Base-by-base conservation (phyloP, 2,888 invertebrate genomes). In the Hypomecis atomaria region DNA sequence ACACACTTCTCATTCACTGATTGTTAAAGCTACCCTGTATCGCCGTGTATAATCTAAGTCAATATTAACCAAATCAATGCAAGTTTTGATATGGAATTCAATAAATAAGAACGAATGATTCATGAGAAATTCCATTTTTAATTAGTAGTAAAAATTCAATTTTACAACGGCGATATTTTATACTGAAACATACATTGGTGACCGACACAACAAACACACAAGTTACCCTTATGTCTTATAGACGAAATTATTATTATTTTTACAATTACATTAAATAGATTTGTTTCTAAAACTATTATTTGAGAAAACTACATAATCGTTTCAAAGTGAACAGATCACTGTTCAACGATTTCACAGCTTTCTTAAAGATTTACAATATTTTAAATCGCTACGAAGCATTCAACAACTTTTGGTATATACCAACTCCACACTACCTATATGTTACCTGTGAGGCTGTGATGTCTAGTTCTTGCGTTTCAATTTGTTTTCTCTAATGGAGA, bases 321-420 rank as follows among this genome's bases (percentile, higher is more conserved):
- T 42, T 8, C 9, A 10, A 7, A 10, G 6, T 5, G n/a, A 23
- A 52, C 33, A 23, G 6, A n/a, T n/a, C n/a, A n/a, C n/a, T 42
- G 10, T 40, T 23, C 8, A 4, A 23, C 4, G 40, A 40, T 23
- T 23, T 4, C 40, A 6, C n/a, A 37, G 34, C 6, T 38, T 44
- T 59, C 33, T 13, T 23, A 33, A 38, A 37, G 47, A 13, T 52
- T 38, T 9, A 36, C n/a, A 36, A 45, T 11, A 48, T 34, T 40
- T 37, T 57, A 2, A 44, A 38, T 59, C 40, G 38, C 47, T 54
- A 60, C 68, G 71, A 71, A 74, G 66, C 70, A 73, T 74, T 76
- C 72, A 80, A 80, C 78, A 79, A 79, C 69, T 75, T 71, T 83
- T 82, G 78, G 78, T 79, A 78, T 77, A 74, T 9, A 61, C 23